phyloP scores from a whole-genome alignment of 2,888 invertebrate genomes.

The Perdita meconis region DNA sequence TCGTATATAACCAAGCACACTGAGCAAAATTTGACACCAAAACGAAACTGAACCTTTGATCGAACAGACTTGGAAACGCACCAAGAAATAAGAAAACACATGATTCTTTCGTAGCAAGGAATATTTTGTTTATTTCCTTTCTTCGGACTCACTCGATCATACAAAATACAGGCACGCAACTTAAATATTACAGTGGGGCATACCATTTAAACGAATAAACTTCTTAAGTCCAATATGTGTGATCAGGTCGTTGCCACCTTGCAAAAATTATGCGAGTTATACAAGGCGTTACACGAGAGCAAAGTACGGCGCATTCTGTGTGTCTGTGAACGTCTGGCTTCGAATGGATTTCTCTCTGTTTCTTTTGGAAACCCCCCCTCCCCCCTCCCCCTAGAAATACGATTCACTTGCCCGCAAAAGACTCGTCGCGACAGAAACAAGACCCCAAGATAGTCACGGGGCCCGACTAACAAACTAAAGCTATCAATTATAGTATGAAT shows the following conservation, averaged over 20 bases:
- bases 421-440: not conserved
- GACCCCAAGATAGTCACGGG: not conserved
- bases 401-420: constrained; percentile 32
- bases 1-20: constrained; percentile 84
- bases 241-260: constrained; percentile 68
- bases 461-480: constrained; percentile 45
- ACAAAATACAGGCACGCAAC: constrained; percentile 83
- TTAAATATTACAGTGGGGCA: constrained; percentile 75
- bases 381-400: constrained; percentile 14
- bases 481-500: constrained; percentile 37
- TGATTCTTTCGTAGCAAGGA: constrained; percentile 81
- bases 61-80: constrained; percentile 84
- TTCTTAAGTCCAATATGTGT: constrained; percentile 59
- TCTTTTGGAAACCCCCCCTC: constrained; percentile 1
- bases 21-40: constrained; percentile 86
- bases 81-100: constrained; percentile 85
- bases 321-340: constrained; percentile 26
- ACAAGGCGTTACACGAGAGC: constrained; percentile 62
- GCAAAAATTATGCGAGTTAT: constrained; percentile 58
- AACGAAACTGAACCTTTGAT: constrained; percentile 86
- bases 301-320: constrained; percentile 62
- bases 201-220: constrained; percentile 63
- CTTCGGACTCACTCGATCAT: constrained; percentile 81
- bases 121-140: constrained; percentile 78
- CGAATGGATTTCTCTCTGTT: constrained; percentile 25